A percentile compares a stretch with the other conserved stretches of the same genome.
phyloP scores from a whole-genome alignment of 2,888 invertebrate species.

The Tipula confusa region DNA sequence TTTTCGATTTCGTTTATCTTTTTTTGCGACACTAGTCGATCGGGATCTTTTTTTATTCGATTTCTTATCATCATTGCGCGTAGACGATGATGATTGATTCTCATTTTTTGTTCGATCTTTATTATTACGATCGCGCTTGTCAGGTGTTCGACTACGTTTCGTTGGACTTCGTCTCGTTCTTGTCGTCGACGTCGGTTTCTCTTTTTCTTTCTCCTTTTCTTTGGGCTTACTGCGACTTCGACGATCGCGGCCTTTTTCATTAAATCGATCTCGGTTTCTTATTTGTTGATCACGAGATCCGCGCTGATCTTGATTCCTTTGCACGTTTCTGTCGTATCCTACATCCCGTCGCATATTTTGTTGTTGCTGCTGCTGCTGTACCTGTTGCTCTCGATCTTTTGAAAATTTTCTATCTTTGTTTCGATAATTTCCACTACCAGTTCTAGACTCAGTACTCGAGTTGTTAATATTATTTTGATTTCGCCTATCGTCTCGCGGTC shows the following conservation, averaged over 20 bases:
- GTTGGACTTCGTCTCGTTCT: not conserved
- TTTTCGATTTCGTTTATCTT: not conserved
- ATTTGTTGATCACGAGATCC: constrained; percentile 26
- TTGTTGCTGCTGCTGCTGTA: not conserved
- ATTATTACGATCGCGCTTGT: not conserved
- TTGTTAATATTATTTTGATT: constrained; percentile 30
- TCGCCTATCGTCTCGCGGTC: constrained; percentile 31
- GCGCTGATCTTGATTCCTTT: not conserved
- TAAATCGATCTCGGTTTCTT: constrained; percentile 28
- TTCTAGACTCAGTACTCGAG: constrained; percentile 26
- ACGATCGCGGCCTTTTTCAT: constrained; percentile 31
- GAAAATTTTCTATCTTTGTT: not conserved
- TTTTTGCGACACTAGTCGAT: not conserved
- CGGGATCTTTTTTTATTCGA: not conserved
- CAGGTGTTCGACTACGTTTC: not conserved
- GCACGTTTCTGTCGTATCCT: not conserved
- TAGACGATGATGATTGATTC: not conserved
- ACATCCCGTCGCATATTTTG: constrained; percentile 36
- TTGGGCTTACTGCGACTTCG: not conserved
- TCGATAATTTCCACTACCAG: not conserved
- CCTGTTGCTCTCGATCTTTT: not conserved
- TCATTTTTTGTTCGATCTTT: not conserved
- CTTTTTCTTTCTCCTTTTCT: not conserved
- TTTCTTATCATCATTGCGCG: not conserved
- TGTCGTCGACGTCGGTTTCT: not conserved